Percentiles rank a stretch among this genome's conserved stretches.
Conservation (phyloP, 2,888 invertebrate genomes). For the Ischnura elegans region DNA sequence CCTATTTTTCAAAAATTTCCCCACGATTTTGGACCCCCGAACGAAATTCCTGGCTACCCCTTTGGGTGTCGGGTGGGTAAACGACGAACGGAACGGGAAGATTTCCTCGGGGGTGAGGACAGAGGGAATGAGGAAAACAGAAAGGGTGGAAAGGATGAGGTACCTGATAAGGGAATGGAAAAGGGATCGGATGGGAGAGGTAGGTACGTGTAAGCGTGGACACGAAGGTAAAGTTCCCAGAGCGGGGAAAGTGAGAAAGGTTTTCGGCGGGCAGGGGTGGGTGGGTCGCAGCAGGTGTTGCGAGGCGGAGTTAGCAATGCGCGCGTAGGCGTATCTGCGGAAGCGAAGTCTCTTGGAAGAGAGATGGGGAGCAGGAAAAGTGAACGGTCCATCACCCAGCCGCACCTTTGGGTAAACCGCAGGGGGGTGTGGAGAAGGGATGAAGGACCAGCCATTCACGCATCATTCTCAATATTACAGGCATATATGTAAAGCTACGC, state of each 20-base stretch:
- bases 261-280: background rate
- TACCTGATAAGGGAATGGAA: background rate
- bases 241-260: background rate
- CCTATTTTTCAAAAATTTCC: too few relatives aligned
- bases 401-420: background rate
- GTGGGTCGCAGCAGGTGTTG: background rate
- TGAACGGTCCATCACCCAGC: background rate
- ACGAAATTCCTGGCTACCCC: too few relatives aligned
- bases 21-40: too few relatives aligned
- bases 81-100: too few relatives aligned
- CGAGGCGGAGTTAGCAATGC: background rate
- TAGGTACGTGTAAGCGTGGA: background rate
- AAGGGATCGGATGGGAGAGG: background rate
- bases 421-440: background rate
- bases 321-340: background rate
- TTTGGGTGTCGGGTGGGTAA: too few relatives aligned
- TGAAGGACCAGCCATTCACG: background rate
- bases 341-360: background rate
- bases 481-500: too few relatives aligned
- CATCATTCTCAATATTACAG: too few relatives aligned
- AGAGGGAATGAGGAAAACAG: background rate
- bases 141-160: background rate
- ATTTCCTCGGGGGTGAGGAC: too few relatives aligned
- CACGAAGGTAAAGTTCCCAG: background rate
- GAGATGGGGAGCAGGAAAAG: conserved; percentile 3